phyloP scores from a whole-genome alignment of 1,140 invertebrate species.

The Papilio helenus region DNA sequence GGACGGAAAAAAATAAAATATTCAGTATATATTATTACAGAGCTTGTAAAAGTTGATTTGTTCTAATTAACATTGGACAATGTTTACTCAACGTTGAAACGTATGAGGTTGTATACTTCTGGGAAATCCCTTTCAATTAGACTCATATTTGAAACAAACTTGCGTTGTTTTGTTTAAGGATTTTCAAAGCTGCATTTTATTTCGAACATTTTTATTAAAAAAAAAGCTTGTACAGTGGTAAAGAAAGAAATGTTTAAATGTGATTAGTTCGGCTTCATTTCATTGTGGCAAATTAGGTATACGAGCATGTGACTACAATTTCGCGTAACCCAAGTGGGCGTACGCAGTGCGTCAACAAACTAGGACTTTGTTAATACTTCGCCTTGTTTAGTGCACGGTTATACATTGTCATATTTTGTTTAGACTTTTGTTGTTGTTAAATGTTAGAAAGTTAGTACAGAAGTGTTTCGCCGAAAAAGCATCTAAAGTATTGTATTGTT shows the following conservation, averaged over 20 bases:
- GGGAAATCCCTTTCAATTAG: not conserved
- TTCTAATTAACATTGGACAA: not conserved
- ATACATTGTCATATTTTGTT: not conserved
- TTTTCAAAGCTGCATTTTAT: not conserved
- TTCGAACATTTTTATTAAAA: not conserved
- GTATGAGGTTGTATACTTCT: not conserved
- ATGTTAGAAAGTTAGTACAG: not conserved
- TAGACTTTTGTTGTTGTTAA: not conserved
- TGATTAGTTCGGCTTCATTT: not conserved
- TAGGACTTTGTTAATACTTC: slow-evolving; percentile 13
- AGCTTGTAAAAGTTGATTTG: slow-evolving; percentile 6
- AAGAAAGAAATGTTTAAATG: not conserved
- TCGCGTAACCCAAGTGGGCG: not conserved
- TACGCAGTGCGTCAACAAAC: not conserved
- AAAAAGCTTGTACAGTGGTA: not conserved
- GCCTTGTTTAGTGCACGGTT: not conserved
- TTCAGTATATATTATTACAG: not conserved
- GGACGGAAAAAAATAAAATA: not conserved
- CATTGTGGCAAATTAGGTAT: not conserved
- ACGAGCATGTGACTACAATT: slow-evolving; percentile 8
- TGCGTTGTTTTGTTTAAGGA: not conserved
- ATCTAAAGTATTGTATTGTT: too few species aligned
- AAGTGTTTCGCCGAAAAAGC: too few species aligned
- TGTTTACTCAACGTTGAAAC: not conserved
- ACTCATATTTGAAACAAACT: not conserved